Conservation (phyloP, 2,797 vertebrate genomes). For the Phrynocephalus vlangalii region DNA sequence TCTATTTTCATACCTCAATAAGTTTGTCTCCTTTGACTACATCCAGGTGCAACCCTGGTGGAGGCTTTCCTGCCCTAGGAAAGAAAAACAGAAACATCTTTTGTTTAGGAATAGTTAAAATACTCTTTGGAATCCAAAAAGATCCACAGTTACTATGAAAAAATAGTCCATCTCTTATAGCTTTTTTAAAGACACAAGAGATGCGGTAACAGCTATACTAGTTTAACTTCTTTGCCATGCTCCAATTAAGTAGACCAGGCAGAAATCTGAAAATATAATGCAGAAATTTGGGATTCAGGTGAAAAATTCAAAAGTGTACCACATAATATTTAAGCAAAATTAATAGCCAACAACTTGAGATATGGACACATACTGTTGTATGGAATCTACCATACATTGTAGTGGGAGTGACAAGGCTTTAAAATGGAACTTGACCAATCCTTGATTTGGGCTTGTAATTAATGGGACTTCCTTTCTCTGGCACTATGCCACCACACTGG, state of each 20-base stretch:
- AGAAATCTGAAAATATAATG: not conserved
- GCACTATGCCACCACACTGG: not conserved
- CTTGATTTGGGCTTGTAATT: not conserved
- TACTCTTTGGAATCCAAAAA: not conserved
- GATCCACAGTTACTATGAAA: not conserved
- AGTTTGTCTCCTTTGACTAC: conserved; percentile 99
- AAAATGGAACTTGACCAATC: not conserved
- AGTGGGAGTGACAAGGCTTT: not conserved
- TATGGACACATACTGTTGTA: not conserved
- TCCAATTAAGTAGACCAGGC: not conserved
- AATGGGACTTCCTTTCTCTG: not conserved
- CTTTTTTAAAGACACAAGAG: conserved; percentile 29
- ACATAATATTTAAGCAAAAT: not conserved
- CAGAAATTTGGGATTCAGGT: not conserved
- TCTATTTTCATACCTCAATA: conserved; percentile 89
- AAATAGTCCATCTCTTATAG: conserved; percentile 51
- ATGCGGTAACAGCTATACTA: conserved; percentile 13
- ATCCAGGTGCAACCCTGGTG: conserved; percentile 96
- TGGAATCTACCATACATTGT: not conserved
- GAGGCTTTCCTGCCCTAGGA: conserved; percentile 96
- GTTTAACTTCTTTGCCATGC: conserved; percentile 51
- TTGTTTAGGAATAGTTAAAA: conserved; percentile 28
- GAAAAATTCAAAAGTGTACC: not conserved
- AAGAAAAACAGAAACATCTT: conserved; percentile 52
- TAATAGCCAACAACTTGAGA: not conserved